Evolutionary conservation across 2,888 invertebrate species (phyloP).

Genomic region (Macropis europaea): DNA sequence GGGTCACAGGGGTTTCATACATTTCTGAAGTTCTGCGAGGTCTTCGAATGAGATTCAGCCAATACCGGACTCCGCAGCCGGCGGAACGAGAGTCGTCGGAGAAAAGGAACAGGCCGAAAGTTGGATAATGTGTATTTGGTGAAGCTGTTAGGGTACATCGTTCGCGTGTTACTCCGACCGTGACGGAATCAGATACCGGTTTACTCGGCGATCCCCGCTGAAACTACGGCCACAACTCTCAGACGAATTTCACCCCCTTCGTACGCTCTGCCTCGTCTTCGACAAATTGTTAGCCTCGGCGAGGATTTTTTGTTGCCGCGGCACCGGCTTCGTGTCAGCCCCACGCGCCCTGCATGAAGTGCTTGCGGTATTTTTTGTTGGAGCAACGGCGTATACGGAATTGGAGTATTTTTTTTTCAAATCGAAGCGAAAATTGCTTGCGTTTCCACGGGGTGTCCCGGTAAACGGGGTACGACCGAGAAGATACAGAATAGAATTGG

Average conservation of each 20-base stretch:
- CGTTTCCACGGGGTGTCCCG: too few species aligned
- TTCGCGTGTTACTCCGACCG: constrained; percentile 12
- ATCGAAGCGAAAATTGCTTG: too few species aligned
- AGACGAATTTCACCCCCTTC: background rate
- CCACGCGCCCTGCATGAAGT: too few species aligned
- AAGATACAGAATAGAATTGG: too few species aligned
- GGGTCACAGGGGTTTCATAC: background rate
- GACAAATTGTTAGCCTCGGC: too few species aligned
- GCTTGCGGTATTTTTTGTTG: too few species aligned
- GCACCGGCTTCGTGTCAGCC: too few species aligned
- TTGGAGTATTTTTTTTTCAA: too few species aligned
- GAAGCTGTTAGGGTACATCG: constrained; percentile 3
- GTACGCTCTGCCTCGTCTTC: background rate
- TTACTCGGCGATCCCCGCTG: background rate
- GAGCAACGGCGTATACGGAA: too few species aligned
- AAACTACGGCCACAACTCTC: background rate
- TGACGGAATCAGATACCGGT: constrained; percentile 8
- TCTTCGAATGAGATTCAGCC: constrained; percentile 11
- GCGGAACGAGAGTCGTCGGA: background rate
- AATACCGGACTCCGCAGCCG: background rate
- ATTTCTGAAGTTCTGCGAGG: background rate
- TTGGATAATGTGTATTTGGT: constrained; percentile 27
- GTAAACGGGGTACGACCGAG: too few species aligned
- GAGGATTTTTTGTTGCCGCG: too few species aligned
- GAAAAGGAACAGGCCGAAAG: constrained; percentile 5